Evolutionary conservation across 2,888 invertebrate species (phyloP).

Genomic region (Pachycephus smyrnensis): DNA sequence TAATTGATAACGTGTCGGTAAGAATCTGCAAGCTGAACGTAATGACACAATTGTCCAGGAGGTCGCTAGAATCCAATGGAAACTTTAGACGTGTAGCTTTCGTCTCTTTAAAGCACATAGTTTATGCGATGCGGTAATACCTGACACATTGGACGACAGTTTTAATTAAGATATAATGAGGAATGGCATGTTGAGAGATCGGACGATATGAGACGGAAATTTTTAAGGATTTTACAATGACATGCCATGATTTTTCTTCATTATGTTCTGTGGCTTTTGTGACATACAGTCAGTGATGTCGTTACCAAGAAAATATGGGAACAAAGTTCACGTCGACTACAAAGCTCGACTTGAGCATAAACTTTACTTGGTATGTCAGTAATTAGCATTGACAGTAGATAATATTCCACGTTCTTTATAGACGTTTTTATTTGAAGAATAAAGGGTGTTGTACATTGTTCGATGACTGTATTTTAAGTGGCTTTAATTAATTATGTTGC

Average conservation of each 20-base stretch:
- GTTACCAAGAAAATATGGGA: constrained; percentile 54
- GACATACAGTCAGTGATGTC: constrained; percentile 57
- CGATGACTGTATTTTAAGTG: background rate
- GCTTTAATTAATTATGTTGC: background rate
- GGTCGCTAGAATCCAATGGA: background rate
- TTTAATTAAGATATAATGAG: background rate
- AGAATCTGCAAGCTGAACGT: background rate
- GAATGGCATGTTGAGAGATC: background rate
- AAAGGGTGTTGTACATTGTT: background rate
- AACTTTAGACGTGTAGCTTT: background rate
- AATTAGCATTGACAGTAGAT: background rate
- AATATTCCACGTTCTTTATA: background rate
- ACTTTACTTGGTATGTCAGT: constrained; percentile 70
- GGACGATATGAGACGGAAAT: background rate
- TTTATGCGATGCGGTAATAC: background rate
- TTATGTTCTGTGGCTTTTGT: constrained; percentile 44
- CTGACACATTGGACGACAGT: background rate
- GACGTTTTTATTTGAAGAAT: background rate
- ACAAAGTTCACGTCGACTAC: constrained; percentile 67
- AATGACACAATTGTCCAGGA: background rate
- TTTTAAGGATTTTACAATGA: constrained; percentile 21
- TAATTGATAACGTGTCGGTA: background rate
- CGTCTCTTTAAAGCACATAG: background rate
- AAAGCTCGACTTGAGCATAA: constrained; percentile 74
- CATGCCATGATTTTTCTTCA: constrained; percentile 19